Conservation (phyloP, 2,797 vertebrate genomes). For the Molossus molossus region DNA sequence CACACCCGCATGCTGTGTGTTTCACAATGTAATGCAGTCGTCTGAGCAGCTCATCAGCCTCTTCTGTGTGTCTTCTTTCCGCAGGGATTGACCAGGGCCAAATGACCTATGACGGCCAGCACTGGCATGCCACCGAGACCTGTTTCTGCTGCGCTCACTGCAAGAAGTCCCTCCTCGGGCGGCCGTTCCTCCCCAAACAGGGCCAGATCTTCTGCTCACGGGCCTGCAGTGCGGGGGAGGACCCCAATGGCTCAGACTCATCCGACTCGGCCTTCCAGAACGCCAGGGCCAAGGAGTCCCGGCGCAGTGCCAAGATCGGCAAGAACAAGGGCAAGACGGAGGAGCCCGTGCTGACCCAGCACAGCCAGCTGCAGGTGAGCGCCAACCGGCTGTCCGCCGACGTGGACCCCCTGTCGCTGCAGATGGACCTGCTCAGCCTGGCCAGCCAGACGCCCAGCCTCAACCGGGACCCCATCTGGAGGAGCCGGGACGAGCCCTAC, state of each 20-base stretch:
- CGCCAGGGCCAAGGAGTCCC: slow-evolving; percentile 95
- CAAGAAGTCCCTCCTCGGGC: slow-evolving; percentile 97
- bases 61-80: slow-evolving; percentile 27
- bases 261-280: slow-evolving; percentile 98
- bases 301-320: slow-evolving; percentile 95
- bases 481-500: slow-evolving; percentile 93
- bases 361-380: slow-evolving; percentile 92
- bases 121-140: slow-evolving; percentile 98
- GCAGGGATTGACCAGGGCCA: slow-evolving; percentile 99
- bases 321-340: slow-evolving; percentile 93
- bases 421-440: slow-evolving; percentile 99
- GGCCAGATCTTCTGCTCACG: slow-evolving; percentile 99
- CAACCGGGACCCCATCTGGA: slow-evolving; percentile 96
- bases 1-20: neutral
- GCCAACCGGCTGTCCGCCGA: slow-evolving; percentile 94
- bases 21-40: rapidly evolving
- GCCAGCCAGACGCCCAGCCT: slow-evolving; percentile 97
- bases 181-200: slow-evolving; percentile 98
- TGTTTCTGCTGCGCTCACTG: slow-evolving; percentile 99
- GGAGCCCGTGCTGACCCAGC: slow-evolving; percentile 89
- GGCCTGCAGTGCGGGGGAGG: slow-evolving; percentile 96
- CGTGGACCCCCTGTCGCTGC: slow-evolving; percentile 97
- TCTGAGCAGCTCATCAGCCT: neutral
- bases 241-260: slow-evolving; percentile 97
- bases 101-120: slow-evolving; percentile 99